These are phyloP conservation scores for Ariopsis seemanni DNA, from an alignment of 2,113 vertebrate genomes.

Conservation along the genomic window DNA sequence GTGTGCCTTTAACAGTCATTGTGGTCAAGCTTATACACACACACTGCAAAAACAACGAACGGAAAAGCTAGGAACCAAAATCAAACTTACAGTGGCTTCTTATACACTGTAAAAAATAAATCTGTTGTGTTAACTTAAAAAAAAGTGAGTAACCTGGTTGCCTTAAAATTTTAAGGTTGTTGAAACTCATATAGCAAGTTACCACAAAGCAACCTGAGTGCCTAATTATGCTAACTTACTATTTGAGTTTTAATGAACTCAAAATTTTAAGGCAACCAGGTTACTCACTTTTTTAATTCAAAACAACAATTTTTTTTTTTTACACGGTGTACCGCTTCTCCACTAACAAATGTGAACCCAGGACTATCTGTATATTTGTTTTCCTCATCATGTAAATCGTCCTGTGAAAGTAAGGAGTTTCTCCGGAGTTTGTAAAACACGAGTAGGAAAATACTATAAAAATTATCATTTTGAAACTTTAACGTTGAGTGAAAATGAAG, in stretches of 20 bases:
- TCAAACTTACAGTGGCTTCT: not conserved
- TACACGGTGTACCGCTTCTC: not conserved
- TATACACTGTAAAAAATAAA: too few species aligned
- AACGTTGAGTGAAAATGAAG: not conserved
- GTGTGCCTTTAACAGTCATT: not conserved
- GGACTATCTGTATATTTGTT: not conserved
- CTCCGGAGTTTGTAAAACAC: too few species aligned
- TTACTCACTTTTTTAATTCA: too few species aligned
- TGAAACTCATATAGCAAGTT: too few species aligned
- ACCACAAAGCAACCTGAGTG: too few species aligned
- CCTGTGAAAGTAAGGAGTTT: not conserved
- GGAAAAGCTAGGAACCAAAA: not conserved
- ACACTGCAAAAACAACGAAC: slow-evolving; percentile 16
- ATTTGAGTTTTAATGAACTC: too few species aligned
- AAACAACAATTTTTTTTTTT: too few species aligned
- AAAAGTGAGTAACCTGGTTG: too few species aligned
- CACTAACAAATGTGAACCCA: not conserved
- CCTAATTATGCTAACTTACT: too few species aligned
- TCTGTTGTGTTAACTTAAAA: too few species aligned
- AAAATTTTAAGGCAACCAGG: too few species aligned
- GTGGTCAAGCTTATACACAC: not conserved
- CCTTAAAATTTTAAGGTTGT: too few species aligned
- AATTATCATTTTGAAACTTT: not conserved
- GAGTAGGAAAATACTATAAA: not conserved
- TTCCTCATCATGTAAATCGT: not conserved